phyloP scores from a whole-genome alignment of 2,888 invertebrate species.

The Ptilodon capucinus region DNA sequence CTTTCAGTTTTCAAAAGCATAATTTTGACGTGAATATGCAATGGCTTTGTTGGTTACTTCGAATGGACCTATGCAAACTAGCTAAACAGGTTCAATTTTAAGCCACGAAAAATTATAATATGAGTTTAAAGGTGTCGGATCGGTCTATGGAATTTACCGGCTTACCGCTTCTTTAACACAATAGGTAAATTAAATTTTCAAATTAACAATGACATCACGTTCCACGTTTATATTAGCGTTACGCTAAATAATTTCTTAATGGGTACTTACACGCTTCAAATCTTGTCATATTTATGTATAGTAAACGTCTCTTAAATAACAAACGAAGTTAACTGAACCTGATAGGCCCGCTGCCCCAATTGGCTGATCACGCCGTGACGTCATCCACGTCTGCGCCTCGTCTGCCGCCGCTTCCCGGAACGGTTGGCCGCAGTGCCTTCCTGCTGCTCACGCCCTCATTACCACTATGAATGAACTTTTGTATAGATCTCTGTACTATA shows the following conservation, averaged over 20 bases:
- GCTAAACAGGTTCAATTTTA: conserved; percentile 13
- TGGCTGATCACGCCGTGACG: conserved; percentile 67
- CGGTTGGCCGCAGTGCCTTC: conserved; percentile 66
- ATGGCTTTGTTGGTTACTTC: conserved; percentile 7
- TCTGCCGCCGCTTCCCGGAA: conserved; percentile 77
- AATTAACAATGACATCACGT: conserved; percentile 12
- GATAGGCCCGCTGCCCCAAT: conserved; percentile 62
- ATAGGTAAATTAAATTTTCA: conserved; percentile 6
- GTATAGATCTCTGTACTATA: conserved; percentile 35
- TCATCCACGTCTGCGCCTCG: conserved; percentile 71
- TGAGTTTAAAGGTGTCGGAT: too few relatives aligned
- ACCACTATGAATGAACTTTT: conserved; percentile 62
- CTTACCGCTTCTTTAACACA: conserved; percentile 2
- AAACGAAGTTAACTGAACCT: conserved; percentile 43
- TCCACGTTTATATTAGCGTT: conserved; percentile 5
- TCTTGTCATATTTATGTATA: conserved; percentile 9
- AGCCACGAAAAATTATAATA: conserved; percentile 17
- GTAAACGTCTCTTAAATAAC: conserved; percentile 18
- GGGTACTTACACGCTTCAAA: background rate
- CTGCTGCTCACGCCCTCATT: conserved; percentile 61
- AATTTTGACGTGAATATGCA: conserved; percentile 12
- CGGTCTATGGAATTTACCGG: conserved; percentile 1
- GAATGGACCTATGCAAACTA: conserved; percentile 4
- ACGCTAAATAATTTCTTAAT: conserved; percentile 2
- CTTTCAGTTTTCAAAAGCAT: conserved; percentile 11